phyloP scores from a whole-genome alignment of 2,113 vertebrate species.

The Grammomys dolichurus region DNA sequence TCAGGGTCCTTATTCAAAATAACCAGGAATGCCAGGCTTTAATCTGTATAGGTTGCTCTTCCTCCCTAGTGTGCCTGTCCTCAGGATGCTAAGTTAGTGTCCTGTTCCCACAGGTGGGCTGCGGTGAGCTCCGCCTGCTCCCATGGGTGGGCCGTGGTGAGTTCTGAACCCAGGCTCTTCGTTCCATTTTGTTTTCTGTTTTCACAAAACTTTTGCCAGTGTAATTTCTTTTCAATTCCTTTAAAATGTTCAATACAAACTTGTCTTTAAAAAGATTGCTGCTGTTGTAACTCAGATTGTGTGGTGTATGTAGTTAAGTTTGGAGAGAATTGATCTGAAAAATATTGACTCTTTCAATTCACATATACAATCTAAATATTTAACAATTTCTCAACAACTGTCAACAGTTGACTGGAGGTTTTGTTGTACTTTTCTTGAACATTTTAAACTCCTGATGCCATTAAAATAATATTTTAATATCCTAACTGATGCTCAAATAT shows the following conservation, averaged over 20 bases:
- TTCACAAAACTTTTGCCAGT: background rate
- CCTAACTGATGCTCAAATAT: background rate
- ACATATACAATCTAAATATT: background rate
- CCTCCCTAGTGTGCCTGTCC: background rate
- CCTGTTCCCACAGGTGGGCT: no score
- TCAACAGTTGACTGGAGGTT: background rate
- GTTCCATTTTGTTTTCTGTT: background rate
- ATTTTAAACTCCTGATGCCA: background rate
- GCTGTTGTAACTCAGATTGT: background rate
- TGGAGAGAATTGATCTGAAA: background rate
- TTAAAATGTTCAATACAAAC: background rate
- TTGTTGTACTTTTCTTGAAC: background rate
- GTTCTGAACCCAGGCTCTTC: background rate
- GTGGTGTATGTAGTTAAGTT: background rate
- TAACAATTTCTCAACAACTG: background rate
- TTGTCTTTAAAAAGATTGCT: background rate
- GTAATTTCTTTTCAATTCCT: background rate
- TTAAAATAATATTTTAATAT: background rate
- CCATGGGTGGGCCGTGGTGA: background rate
- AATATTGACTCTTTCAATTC: background rate
- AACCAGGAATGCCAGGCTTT: background rate
- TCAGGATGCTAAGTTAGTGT: background rate
- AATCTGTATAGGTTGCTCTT: background rate
- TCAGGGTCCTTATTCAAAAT: background rate
- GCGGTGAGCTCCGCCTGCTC: no score